These are phyloP conservation scores for Pavo muticus DNA, from an alignment of 2,113 vertebrate species.

Conservation along the genomic window DNA sequence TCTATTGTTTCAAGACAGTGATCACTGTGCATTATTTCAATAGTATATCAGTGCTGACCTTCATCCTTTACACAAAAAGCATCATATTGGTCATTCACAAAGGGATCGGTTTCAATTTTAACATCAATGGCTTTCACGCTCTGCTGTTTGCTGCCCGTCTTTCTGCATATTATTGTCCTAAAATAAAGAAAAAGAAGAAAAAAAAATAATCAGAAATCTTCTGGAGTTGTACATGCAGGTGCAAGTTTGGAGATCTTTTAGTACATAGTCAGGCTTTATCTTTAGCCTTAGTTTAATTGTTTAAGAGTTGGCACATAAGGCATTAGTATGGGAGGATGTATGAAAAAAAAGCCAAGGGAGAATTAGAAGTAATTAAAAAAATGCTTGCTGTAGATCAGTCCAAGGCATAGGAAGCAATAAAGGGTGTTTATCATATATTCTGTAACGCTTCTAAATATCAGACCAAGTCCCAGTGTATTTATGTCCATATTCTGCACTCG, in stretches of 20 bases:
- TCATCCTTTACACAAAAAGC: conserved; percentile 92
- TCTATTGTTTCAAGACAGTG: neutral
- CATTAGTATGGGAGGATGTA: neutral
- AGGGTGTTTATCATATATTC: neutral
- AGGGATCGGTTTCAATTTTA: conserved; percentile 82
- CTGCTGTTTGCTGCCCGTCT: conserved; percentile 77
- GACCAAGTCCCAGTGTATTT: neutral
- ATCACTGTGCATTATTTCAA: conserved; percentile 14
- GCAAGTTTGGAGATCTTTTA: neutral
- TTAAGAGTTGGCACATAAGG: neutral
- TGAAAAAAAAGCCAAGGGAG: neutral
- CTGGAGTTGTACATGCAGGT: neutral
- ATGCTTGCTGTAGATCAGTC: neutral
- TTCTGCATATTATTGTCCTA: conserved; percentile 89
- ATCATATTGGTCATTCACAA: conserved; percentile 73
- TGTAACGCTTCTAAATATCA: neutral
- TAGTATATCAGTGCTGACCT: conserved; percentile 80
- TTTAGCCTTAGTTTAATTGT: neutral
- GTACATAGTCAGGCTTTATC: neutral
- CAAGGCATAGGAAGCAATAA: conserved; percentile 14
- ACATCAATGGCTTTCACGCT: conserved; percentile 83
- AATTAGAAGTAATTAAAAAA: neutral
- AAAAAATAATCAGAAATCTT: conserved; percentile 51
- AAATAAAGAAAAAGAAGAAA: conserved; percentile 63
- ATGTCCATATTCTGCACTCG: neutral